A percentile compares a stretch with the other conserved stretches of the same genome.
These are phyloP conservation scores for human (Homo sapiens) DNA, from an alignment of 2,113 vertebrate genomes.

Conservation along the genomic window GRCh38 chr5:136623001-136623500, in stretches of 20 bases:
- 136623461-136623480: background rate
- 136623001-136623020: background rate
- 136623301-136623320: background rate
- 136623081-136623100: background rate
- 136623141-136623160: background rate
- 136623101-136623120: background rate
- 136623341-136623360: background rate
- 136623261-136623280: background rate
- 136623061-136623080: background rate
- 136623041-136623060: background rate
- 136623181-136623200: conserved; percentile 38
- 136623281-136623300: background rate
- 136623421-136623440: background rate
- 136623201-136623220: background rate
- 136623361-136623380: background rate
- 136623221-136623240: conserved; percentile 27
- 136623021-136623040: background rate
- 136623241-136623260: conserved; percentile 7
- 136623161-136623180: conserved; percentile 10
- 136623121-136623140: background rate
- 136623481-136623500: background rate
- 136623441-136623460: background rate
- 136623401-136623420: background rate
- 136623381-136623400: background rate
- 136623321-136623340: background rate